Evolutionary conservation across 2,113 vertebrate species (phyloP), one percentile per base, ranked within the genome.

Genomic region (Rana temporaria): DNA sequence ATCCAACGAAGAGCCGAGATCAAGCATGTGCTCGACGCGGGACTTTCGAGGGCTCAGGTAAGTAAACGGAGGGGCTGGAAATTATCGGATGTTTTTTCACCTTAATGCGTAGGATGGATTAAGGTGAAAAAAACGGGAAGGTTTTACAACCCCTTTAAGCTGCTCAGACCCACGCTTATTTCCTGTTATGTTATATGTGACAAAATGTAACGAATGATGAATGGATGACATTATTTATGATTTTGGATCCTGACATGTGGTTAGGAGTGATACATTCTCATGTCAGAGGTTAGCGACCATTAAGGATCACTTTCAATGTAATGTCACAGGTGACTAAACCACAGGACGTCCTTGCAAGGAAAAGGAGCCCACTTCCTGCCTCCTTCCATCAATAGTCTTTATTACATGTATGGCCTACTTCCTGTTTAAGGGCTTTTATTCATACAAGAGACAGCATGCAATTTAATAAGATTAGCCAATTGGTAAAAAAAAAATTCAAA

Each of bases 361-460:
- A 86, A 82, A 64, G 67, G 18, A 59, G 53, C 19, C 53, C 17
- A 60, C 55, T 76, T 82, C 81, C 81, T 82, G 71, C 32, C 26
- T 65, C 3, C 4, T 62, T 32, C 60, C 63, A 66, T 78, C 55
- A 59, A 3, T 73, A 59, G 60, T 60, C 72, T 30, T 34, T 74
- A 74, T 59, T 74, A 74, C 57, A 34, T 2, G 24, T 17, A n/a
- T 20, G 0, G 74, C 24, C 63, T 56, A 18, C 70, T 42, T 59
- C 66, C 66, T 64, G 19, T 79, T 56, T 18, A 72, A 9, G 22
- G 17, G 20, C 62, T 82, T 65, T 65, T 48, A 65, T 62, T 88
- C 84, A 87, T 84, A 85, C 88, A 94, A 94, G 94, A 96, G 95
- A 89, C 90, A 86, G 90, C 84, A 26, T 38, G 34, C 9, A 20